Conservation (phyloP, 2,113 vertebrate species). For the Raja brachyura region DNA sequence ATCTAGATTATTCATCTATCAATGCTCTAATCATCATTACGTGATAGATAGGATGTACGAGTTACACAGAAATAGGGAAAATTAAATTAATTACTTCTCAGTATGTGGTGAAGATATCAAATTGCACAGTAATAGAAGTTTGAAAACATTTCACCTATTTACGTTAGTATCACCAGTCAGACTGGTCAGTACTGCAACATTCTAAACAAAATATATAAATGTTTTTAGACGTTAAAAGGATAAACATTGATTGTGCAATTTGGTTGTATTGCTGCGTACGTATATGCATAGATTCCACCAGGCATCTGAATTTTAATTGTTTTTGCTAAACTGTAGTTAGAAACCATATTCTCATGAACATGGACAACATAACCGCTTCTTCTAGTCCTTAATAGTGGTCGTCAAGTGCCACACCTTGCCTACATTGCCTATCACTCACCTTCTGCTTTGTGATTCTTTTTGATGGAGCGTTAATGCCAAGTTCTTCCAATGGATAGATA, state of each 20-base stretch:
- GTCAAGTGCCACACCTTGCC: slow-evolving; percentile 59
- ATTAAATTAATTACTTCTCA: background rate
- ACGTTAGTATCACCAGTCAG: background rate
- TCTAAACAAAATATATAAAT: background rate
- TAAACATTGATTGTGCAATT: background rate
- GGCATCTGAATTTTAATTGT: slow-evolving; percentile 41
- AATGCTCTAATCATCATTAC: background rate
- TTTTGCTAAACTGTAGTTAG: slow-evolving; percentile 53
- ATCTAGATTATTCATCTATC: background rate
- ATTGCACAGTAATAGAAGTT: background rate
- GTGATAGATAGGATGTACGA: background rate
- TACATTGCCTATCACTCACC: slow-evolving; percentile 68
- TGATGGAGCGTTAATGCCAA: slow-evolving; percentile 78
- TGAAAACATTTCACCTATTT: slow-evolving; percentile 1
- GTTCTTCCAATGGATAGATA: slow-evolving; percentile 85
- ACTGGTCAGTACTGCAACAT: background rate
- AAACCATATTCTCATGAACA: slow-evolving; percentile 54
- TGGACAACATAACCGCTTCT: slow-evolving; percentile 54
- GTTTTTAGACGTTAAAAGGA: background rate
- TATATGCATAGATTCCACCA: slow-evolving; percentile 17
- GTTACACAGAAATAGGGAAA: background rate
- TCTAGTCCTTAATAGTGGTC: slow-evolving; percentile 52
- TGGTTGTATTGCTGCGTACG: background rate
- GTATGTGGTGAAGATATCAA: background rate
- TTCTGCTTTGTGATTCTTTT: slow-evolving; percentile 71